Conservation (phyloP, 2,113 vertebrate genomes). For the Petaurus breviceps region DNA sequence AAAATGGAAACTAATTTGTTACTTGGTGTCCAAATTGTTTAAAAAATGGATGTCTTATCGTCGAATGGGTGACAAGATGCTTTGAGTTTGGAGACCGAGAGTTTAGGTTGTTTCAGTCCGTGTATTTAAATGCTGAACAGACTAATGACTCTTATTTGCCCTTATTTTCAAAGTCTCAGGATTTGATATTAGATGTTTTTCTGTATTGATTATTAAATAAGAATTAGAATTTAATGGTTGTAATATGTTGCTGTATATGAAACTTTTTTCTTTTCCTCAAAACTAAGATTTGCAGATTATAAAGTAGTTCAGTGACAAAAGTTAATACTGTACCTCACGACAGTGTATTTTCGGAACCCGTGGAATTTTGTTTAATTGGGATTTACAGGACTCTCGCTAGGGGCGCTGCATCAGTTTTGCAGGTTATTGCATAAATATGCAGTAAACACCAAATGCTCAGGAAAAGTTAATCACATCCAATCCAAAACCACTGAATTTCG, state of each 20-base stretch:
- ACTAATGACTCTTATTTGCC: neutral
- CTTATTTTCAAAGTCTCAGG: neutral
- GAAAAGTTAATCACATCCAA: conserved; percentile 13
- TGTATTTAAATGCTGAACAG: neutral
- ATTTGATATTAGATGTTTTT: neutral
- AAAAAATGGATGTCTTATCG: neutral
- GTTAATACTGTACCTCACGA: neutral
- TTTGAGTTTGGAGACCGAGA: neutral
- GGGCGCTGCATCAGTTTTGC: conserved; percentile 11
- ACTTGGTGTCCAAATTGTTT: neutral
- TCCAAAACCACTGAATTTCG: neutral
- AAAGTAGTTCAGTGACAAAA: conserved; percentile 18
- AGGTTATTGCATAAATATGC: conserved; percentile 25
- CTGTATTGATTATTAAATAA: conserved; percentile 1
- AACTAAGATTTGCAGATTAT: neutral
- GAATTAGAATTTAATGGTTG: conserved; percentile 1
- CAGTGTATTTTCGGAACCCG: neutral
- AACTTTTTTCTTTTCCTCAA: neutral
- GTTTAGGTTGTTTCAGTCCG: neutral
- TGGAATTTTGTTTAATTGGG: conserved; percentile 4
- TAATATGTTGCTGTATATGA: neutral
- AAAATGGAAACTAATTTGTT: neutral
- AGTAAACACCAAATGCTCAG: conserved; percentile 4
- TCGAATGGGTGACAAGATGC: neutral
- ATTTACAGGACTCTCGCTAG: conserved; percentile 43